phyloP scores from a whole-genome alignment of 2,888 invertebrate genomes.

The Erynnis tages region DNA sequence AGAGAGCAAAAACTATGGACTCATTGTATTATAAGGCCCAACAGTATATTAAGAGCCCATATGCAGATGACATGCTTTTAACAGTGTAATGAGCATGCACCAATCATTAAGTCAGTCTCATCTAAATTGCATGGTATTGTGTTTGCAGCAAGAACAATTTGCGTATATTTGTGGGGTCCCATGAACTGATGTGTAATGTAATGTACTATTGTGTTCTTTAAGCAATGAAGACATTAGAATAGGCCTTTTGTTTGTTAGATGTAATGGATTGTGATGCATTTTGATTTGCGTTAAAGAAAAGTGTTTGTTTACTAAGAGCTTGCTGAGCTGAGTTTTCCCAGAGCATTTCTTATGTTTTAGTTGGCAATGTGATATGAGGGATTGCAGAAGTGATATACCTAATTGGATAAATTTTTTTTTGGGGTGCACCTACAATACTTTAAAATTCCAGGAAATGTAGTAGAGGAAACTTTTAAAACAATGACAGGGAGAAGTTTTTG shows the following conservation, averaged over 20 bases:
- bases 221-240: constrained; percentile 40
- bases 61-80: constrained; percentile 9
- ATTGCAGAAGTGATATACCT: too few species aligned
- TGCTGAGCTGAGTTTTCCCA: too few species aligned
- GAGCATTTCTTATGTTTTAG: too few species aligned
- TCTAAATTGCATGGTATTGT: constrained; percentile 56
- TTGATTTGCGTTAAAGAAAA: too few species aligned
- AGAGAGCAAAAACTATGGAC: too few species aligned
- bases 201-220: constrained; percentile 38
- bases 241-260: constrained; percentile 27
- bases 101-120: constrained; percentile 47
- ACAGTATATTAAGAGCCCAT: constrained; percentile 8
- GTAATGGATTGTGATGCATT: constrained; percentile 20
- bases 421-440: too few species aligned
- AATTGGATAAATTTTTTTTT: too few species aligned
- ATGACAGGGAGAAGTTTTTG: too few species aligned
- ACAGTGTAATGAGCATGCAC: constrained; percentile 21
- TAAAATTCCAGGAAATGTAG: too few species aligned
- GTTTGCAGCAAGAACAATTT: constrained; percentile 54
- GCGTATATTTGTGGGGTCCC: constrained; percentile 46
- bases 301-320: not conserved
- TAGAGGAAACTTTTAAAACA: too few species aligned
- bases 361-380: too few species aligned
- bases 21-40: too few species aligned
- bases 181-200: constrained; percentile 34